These are phyloP conservation scores for Meiosimyza decipiens DNA, from an alignment of 2,888 invertebrate species.

Conservation along the genomic window DNA sequence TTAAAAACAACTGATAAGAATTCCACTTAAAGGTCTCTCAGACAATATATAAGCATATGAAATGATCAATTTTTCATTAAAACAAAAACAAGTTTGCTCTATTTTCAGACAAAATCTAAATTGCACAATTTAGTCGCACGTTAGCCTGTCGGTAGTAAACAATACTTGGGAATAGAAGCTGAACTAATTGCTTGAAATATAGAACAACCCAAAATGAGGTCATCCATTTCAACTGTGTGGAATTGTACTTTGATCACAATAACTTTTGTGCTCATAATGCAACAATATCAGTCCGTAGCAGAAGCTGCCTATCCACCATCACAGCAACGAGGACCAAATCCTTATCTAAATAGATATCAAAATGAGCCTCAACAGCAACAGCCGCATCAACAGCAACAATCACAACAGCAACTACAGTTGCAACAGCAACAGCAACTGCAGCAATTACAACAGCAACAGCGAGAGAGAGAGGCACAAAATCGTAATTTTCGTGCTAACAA, in stretches of 20 bases:
- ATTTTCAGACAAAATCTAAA: not conserved
- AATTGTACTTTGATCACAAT: not conserved
- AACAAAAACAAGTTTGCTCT: not conserved
- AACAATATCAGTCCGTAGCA: not conserved
- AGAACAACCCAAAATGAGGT: no score
- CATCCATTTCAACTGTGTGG: not conserved
- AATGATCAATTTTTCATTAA: not conserved
- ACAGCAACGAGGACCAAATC: constrained; percentile 26
- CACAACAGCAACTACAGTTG: not conserved
- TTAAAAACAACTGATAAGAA: constrained; percentile 25
- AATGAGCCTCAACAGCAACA: constrained; percentile 27
- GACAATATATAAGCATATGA: no score
- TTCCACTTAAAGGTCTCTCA: not conserved
- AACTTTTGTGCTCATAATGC: not conserved
- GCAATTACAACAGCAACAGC: constrained; percentile 30
- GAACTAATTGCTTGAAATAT: no score
- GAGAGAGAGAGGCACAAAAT: not conserved
- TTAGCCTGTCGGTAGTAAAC: constrained; percentile 21
- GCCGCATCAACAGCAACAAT: constrained; percentile 5
- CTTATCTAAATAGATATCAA: constrained; percentile 26
- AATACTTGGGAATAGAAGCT: not conserved
- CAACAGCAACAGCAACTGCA: constrained; percentile 32
- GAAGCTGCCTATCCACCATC: not conserved
- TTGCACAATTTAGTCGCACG: constrained; percentile 27
- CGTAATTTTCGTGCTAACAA: no score